Conservation (phyloP, 2,888 invertebrate species). For the Lissocephala sabroskyi region DNA sequence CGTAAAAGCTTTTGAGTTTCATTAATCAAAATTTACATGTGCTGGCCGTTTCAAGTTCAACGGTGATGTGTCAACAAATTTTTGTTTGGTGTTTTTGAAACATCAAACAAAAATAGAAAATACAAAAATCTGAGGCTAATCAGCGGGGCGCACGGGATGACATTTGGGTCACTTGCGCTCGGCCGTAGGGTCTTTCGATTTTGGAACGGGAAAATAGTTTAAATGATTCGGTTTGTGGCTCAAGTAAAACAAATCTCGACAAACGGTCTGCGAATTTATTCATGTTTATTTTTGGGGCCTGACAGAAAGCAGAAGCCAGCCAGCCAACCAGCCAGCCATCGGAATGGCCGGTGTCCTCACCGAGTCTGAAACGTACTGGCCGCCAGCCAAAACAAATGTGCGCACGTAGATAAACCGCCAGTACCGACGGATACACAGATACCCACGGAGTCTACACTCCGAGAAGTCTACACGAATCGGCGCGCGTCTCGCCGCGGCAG, state of each 20-base stretch:
- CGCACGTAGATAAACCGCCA: conserved; percentile 29
- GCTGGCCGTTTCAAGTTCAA: conserved; percentile 1
- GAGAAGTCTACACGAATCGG: conserved; percentile 31
- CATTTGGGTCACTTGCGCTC: conserved; percentile 38
- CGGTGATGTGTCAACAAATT: not conserved
- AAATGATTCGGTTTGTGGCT: no score
- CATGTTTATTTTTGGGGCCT: conserved; percentile 42
- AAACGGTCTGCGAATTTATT: conserved; percentile 20
- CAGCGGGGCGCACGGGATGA: not conserved
- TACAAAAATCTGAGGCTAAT: no score
- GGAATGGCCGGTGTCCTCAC: not conserved
- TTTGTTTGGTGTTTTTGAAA: not conserved
- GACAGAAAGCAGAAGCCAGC: conserved; percentile 16
- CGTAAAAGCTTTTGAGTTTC: no score
- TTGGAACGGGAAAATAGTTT: conserved; percentile 20
- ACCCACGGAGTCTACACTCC: conserved; percentile 26
- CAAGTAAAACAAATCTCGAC: no score
- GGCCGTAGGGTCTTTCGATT: conserved; percentile 28
- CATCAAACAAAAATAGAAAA: conserved; percentile 6
- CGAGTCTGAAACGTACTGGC: conserved; percentile 25
- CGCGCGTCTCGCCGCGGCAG: conserved; percentile 13
- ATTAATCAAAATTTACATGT: no score
- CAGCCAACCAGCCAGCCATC: not conserved
- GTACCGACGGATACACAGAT: conserved; percentile 13
- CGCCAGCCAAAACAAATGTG: conserved; percentile 41